Base-by-base conservation (phyloP, 1,140 invertebrate genomes). In the Drosophila gunungcola region DNA sequence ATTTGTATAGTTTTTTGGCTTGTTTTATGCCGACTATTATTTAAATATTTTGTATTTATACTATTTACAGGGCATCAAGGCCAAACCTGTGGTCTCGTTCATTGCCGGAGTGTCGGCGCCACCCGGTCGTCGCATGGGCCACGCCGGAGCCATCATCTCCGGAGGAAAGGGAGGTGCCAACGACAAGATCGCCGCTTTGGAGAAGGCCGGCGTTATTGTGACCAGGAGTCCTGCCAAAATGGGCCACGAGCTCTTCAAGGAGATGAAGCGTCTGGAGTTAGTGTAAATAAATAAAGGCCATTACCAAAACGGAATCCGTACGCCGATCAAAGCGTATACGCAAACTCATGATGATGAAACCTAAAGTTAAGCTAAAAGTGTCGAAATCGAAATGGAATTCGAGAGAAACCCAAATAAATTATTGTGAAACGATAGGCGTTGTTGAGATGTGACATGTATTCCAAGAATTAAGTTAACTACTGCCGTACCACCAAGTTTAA, bases 31-130 rank as follows among this genome's bases (percentile, higher is more conserved):
- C 29, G 6, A 32, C 29, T 6, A 32, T 2, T 32, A 32, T 32
- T 32, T 6, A 32, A 4, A 43, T 13, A 2, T 43, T 10, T 3
- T 0, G n/a, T n/a, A 3, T 3, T n/a, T 29, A 29, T 29, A 21
- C 2, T 48, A 2, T 5, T 93, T 94, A 39, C 90, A 98, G 98
- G 98, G 98, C 78, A 94, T 95, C 67, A 97, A 97, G 92, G 96
- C 96, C 25, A 99, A 99, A 93, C 98, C 99, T 56, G 98, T 99
- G n/a, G 98, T 99, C 11, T 98, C 98, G 5, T 99, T 99, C 92
- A 99, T 99, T 93, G 99, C 99, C 90, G 99, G 99, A 51, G 92
- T 99, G 39, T 99, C 99, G 10, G 99, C 99, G 51, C 99, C 99
- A 27, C 98, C 98, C 58, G 99, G 99, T 25, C 94, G 99, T 82